Evolutionary conservation across 2,113 vertebrate genomes (phyloP).

Genomic region (Tenrec ecaudatus): DNA sequence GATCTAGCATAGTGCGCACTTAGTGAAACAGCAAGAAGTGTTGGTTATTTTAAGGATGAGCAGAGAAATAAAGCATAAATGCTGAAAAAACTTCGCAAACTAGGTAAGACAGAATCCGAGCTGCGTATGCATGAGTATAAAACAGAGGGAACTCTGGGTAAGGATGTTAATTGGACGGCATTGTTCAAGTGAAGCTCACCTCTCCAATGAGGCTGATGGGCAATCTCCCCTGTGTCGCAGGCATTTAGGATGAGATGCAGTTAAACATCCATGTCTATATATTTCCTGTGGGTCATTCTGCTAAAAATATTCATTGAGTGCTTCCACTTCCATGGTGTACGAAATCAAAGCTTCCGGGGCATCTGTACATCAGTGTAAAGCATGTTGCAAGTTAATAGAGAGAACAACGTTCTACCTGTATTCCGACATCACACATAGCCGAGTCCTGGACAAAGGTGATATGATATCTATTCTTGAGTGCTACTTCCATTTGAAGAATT

Average conservation of each 20-base stretch:
- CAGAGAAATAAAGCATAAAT: not conserved
- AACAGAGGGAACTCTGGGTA: not conserved
- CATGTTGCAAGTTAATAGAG: not conserved
- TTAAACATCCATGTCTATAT: not conserved
- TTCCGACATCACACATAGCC: not conserved
- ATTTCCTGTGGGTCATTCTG: not conserved
- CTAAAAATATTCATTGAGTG: not conserved
- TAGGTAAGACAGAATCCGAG: not conserved
- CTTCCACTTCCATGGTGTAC: not conserved
- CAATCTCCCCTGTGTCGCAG: not conserved
- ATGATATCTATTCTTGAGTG: not conserved
- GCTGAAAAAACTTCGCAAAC: not conserved
- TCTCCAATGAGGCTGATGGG: not conserved
- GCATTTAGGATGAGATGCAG: slow-evolving; percentile 8
- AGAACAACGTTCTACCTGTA: not conserved
- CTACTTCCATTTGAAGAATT: not conserved
- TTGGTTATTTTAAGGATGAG: not conserved
- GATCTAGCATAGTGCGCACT: not conserved
- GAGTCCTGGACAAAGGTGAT: not conserved
- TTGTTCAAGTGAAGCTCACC: not conserved
- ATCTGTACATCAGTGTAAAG: not conserved
- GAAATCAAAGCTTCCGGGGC: not conserved
- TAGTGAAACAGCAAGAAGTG: not conserved
- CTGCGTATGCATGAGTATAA: not conserved
- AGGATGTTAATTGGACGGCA: not conserved